A percentile compares a stretch with the other conserved stretches of the same genome.
These are phyloP conservation scores for Lingula anatina DNA, from an alignment of 2,888 invertebrate species.

Conservation along the genomic window DNA sequence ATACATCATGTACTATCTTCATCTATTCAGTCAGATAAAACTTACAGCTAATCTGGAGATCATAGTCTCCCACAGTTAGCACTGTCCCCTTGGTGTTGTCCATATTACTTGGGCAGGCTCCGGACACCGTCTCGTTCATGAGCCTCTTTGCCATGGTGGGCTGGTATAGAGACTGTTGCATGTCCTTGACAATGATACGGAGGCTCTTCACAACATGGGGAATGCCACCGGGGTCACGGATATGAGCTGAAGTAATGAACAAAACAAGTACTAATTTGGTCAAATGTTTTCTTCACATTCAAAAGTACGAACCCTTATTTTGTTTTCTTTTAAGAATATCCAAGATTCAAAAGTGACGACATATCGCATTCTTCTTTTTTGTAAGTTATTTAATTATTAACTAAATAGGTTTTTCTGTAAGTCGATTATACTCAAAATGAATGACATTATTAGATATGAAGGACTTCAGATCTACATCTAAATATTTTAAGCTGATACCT, in stretches of 20 bases:
- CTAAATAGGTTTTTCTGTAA: too few species aligned
- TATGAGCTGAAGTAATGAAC: constrained; percentile 63
- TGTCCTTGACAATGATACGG: constrained; percentile 74
- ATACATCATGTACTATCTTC: too few species aligned
- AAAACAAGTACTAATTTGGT: neutral
- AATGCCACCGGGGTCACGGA: constrained; percentile 76
- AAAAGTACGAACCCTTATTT: too few species aligned
- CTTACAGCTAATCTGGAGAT: constrained; percentile 45
- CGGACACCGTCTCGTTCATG: constrained; percentile 75
- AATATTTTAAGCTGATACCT: too few species aligned
- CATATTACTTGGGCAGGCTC: constrained; percentile 50
- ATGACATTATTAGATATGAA: too few species aligned
- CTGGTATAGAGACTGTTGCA: constrained; percentile 76
- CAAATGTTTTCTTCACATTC: too few species aligned
- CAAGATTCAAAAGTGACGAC: too few species aligned
- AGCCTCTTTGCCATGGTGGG: constrained; percentile 77
- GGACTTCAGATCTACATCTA: too few species aligned
- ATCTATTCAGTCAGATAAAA: neutral
- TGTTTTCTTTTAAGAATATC: too few species aligned
- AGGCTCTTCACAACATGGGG: constrained; percentile 69
- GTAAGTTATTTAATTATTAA: too few species aligned
- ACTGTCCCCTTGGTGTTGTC: constrained; percentile 38
- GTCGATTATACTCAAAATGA: too few species aligned
- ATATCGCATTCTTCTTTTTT: too few species aligned
- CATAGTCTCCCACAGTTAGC: constrained; percentile 41